phyloP scores from a whole-genome alignment of 2,888 invertebrate species.

The Heteromyza rotundicornis region DNA sequence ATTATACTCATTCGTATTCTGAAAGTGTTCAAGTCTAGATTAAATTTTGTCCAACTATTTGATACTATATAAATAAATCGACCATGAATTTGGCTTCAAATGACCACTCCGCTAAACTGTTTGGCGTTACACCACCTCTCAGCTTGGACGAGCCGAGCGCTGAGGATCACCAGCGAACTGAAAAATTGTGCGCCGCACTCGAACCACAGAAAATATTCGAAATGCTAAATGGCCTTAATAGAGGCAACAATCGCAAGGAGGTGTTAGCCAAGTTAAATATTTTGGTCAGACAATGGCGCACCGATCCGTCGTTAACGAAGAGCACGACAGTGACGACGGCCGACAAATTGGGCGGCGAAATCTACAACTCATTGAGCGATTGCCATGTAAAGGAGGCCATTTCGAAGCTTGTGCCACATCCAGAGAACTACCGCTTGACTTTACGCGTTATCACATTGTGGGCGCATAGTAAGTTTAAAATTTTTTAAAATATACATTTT shows the following conservation, averaged over 20 bases:
- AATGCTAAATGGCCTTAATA: constrained; percentile 80
- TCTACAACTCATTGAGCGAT: constrained; percentile 92
- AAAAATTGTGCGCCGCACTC: constrained; percentile 73
- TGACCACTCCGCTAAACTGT: no score
- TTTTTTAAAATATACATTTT: no score
- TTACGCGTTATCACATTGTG: no score
- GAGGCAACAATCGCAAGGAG: constrained; percentile 83
- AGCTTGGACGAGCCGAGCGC: no score
- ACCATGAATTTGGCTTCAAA: no score
- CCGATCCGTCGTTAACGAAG: constrained; percentile 79
- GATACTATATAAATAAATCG: no score
- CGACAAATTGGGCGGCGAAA: constrained; percentile 90
- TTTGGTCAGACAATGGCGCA: constrained; percentile 89
- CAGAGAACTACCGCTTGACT: constrained; percentile 87
- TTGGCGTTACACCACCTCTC: no score
- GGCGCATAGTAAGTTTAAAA: no score
- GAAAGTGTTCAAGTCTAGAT: no score
- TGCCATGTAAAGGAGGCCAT: constrained; percentile 97
- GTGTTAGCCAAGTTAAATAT: constrained; percentile 80
- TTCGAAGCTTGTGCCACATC: constrained; percentile 87
- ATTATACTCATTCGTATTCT: no score
- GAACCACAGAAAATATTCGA: constrained; percentile 85
- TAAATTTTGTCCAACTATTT: no score
- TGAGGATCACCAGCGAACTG: no score
- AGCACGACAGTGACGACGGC: constrained; percentile 88